Evolutionary conservation across 2,113 vertebrate genomes (phyloP).

Genomic region (Prionailurus viverrinus): DNA sequence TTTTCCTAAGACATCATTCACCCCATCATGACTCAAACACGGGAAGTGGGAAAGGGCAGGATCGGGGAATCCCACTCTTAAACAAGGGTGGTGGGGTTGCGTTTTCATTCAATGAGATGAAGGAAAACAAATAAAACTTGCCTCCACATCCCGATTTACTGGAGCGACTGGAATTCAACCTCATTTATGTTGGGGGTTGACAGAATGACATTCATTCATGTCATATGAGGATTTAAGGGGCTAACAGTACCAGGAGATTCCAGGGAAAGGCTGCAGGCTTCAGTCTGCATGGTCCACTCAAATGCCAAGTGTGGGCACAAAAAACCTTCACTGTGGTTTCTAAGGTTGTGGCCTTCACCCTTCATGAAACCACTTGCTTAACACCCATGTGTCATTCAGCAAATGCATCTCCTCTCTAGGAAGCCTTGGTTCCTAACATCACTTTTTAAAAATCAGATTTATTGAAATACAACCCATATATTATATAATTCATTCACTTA

Average conservation of each 20-base stretch:
- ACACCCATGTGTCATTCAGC: too few relatives aligned
- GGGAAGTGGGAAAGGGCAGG: background rate
- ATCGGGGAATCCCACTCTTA: background rate
- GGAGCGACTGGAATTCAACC: background rate
- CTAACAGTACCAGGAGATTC: accelerated
- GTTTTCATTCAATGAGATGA: background rate
- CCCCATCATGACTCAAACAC: background rate
- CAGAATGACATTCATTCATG: background rate
- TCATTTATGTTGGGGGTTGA: background rate
- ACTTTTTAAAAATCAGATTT: background rate
- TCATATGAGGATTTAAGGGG: background rate
- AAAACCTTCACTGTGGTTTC: background rate
- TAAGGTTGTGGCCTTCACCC: background rate
- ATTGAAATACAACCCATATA: background rate
- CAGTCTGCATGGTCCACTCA: background rate
- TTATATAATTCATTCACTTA: background rate
- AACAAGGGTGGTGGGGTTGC: background rate
- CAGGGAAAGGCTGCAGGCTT: background rate
- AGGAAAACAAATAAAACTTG: background rate
- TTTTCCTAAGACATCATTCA: background rate
- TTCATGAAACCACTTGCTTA: background rate
- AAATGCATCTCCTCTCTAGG: background rate
- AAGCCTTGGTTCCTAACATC: background rate
- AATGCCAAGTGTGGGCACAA: too few relatives aligned
- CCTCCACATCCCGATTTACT: background rate